Evolutionary conservation across 2,797 vertebrate genomes (phyloP).

Genomic region (Iguana delicatissima): DNA sequence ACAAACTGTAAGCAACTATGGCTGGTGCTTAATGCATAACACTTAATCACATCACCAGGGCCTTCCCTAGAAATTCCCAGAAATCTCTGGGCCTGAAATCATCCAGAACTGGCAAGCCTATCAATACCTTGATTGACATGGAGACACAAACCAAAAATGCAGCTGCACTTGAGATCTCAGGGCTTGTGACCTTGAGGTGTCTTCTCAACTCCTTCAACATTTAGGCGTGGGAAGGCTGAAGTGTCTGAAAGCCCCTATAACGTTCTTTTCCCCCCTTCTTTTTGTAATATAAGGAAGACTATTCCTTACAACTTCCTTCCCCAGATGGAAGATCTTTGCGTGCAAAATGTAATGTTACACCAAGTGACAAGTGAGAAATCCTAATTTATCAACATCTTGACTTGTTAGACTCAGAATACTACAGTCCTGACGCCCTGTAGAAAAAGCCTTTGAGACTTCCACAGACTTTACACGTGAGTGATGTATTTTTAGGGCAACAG

Average conservation of each 20-base stretch:
- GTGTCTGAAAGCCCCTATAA: neutral
- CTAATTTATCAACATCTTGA: conserved; percentile 5
- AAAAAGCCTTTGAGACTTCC: neutral
- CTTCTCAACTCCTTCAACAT: neutral
- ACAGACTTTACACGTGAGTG: neutral
- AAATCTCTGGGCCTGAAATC: too few relatives aligned
- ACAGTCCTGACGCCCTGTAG: neutral
- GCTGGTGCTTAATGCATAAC: too few relatives aligned
- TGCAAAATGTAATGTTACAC: neutral
- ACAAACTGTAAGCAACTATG: too few relatives aligned
- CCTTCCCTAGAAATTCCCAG: too few relatives aligned
- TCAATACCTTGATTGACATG: conserved; percentile 17
- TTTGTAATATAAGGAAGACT: too few relatives aligned
- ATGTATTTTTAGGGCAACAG: conserved; percentile 20
- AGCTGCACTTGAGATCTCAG: conserved; percentile 4
- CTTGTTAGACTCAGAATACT: neutral
- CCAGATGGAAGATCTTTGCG: neutral
- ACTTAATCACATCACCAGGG: too few relatives aligned
- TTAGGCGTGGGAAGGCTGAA: neutral
- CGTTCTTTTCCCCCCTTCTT: neutral
- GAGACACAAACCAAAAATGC: neutral
- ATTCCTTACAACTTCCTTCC: neutral
- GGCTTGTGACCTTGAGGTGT: fast-evolving
- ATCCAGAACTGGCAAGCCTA: too few relatives aligned
- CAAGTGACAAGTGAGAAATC: neutral